phyloP scores from a whole-genome alignment of 2,797 vertebrate species.

The Microchirus variegatus region DNA sequence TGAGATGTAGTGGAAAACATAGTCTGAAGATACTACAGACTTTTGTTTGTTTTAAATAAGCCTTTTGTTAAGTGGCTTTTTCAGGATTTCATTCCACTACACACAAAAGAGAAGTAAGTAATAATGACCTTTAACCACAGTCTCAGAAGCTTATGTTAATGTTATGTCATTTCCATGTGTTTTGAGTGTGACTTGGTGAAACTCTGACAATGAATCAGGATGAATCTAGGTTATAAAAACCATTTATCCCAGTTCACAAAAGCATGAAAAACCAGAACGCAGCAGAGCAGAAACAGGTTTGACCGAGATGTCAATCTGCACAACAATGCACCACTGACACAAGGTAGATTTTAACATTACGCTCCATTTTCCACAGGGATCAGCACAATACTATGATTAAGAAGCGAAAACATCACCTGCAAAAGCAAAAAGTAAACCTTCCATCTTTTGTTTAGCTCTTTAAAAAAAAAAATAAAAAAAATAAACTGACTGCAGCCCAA shows the following conservation, averaged over 20 bases:
- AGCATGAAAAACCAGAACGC: slow-evolving; percentile 46
- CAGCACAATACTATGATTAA: not conserved
- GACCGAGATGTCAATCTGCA: not conserved
- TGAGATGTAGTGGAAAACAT: no score
- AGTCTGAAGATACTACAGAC: no score
- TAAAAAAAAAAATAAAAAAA: no score
- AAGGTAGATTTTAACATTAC: not conserved
- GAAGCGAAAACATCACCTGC: no score
- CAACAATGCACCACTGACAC: not conserved
- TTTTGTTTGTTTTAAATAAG: no score
- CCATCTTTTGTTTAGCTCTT: no score
- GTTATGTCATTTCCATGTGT: not conserved
- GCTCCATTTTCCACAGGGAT: not conserved
- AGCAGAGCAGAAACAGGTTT: slow-evolving; percentile 29
- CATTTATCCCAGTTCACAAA: not conserved
- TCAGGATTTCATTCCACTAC: no score
- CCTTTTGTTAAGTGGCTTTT: no score
- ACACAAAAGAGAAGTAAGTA: no score
- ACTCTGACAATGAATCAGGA: slow-evolving; percentile 2
- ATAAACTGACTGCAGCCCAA: not conserved
- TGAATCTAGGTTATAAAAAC: not conserved
- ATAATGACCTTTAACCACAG: no score
- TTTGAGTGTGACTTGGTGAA: not conserved
- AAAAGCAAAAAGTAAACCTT: not conserved
- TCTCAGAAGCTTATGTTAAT: no score